Conservation (phyloP, 2,113 vertebrate species). For the Xerus inauris region DNA sequence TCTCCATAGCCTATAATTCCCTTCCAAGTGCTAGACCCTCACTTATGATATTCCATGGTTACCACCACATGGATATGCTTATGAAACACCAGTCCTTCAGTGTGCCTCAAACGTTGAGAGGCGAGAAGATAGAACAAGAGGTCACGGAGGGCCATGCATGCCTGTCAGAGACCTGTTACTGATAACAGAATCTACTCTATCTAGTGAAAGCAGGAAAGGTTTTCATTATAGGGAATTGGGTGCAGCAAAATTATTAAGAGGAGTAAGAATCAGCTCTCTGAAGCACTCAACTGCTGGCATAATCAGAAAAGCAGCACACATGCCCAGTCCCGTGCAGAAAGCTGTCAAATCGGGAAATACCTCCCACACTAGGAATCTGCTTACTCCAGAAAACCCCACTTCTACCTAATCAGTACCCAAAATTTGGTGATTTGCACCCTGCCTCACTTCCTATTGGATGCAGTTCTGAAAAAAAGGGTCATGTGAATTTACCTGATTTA, state of each 20-base stretch:
- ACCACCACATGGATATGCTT: not conserved
- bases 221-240: not conserved
- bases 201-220: not conserved
- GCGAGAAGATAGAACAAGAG: not conserved
- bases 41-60: not conserved
- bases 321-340: not conserved
- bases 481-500: not conserved
- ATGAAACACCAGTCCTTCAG: not conserved
- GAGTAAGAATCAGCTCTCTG: not conserved
- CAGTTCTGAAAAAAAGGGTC: not conserved
- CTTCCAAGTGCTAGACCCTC: not conserved
- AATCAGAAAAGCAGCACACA: not conserved
- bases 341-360: not conserved
- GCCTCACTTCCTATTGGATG: not conserved
- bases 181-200: not conserved
- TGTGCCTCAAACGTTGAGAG: not conserved
- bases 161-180: not conserved
- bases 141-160: not conserved
- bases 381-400: not conserved
- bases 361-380: not conserved
- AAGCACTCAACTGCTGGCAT: not conserved
- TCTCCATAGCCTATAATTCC: not conserved
- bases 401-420: not conserved
- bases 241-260: not conserved
- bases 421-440: not conserved